Percentiles rank a stretch among this genome's conserved stretches.
Evolutionary conservation across 2,797 vertebrate species (phyloP).

Genomic region (Pangasius djambal): DNA sequence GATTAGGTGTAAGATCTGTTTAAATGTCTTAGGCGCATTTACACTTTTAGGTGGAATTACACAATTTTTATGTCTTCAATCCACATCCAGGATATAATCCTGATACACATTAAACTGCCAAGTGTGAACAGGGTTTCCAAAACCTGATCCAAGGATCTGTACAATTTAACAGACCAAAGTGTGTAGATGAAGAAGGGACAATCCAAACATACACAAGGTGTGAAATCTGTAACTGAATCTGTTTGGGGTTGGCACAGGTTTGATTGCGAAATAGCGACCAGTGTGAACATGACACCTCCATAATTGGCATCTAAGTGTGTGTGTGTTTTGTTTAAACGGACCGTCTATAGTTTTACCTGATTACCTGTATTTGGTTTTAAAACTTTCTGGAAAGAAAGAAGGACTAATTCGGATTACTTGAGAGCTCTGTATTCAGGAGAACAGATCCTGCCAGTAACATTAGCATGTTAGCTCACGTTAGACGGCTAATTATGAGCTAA

Average conservation of each 20-base stretch:
- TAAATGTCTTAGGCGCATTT: not conserved
- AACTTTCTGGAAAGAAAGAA: not conserved
- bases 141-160: not conserved
- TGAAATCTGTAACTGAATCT: not conserved
- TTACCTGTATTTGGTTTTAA: not conserved
- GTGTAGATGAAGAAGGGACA: not conserved
- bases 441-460: not conserved
- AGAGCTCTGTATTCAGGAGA: not conserved
- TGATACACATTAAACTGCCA: no score
- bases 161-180: not conserved
- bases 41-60: not conserved
- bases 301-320: not conserved
- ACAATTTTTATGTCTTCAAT: not conserved
- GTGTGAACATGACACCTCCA: slow-evolving; percentile 27
- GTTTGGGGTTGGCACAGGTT: slow-evolving; percentile 11
- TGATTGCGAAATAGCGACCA: slow-evolving; percentile 18
- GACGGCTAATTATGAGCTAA: slow-evolving; percentile 12
- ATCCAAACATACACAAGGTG: not conserved
- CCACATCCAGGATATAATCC: not conserved
- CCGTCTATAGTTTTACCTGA: not conserved
- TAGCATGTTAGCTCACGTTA: slow-evolving; percentile 29
- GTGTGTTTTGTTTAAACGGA: not conserved
- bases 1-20: not conserved
- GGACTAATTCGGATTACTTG: not conserved
- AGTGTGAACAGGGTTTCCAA: not conserved